A percentile compares a stretch with the other conserved stretches of the same genome.
These are phyloP conservation scores for Melanotaenia maccullochi DNA, from an alignment of 2,797 vertebrate genomes.

Conservation along the genomic window DNA sequence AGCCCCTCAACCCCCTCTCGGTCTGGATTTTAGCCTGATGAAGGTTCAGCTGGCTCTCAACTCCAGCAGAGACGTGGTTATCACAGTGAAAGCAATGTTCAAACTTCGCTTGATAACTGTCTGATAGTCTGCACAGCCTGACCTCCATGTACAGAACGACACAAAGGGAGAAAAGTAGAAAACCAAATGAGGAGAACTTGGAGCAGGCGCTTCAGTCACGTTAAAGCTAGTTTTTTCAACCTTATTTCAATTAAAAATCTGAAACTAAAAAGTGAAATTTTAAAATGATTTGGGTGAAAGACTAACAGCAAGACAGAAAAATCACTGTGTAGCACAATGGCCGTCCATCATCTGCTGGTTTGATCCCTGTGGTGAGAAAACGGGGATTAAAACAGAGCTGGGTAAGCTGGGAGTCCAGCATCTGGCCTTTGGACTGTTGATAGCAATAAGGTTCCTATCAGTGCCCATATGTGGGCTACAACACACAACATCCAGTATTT, in stretches of 20 bases:
- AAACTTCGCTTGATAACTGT: slow-evolving; percentile 57
- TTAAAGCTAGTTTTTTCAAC: not conserved
- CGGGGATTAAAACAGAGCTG: slow-evolving; percentile 43
- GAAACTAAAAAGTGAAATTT: slow-evolving; percentile 27
- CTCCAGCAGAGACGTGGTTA: slow-evolving; percentile 61
- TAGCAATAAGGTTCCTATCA: slow-evolving; percentile 72
- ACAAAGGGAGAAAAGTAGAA: slow-evolving; percentile 43
- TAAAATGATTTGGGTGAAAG: slow-evolving; percentile 33
- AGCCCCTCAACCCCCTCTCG: slow-evolving; percentile 10
- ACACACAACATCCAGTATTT: slow-evolving; percentile 30
- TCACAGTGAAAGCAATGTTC: slow-evolving; percentile 55
- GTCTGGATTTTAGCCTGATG: slow-evolving; percentile 48
- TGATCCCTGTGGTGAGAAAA: slow-evolving; percentile 51
- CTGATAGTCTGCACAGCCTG: slow-evolving; percentile 36
- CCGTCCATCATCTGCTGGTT: slow-evolving; percentile 66
- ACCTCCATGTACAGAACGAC: slow-evolving; percentile 38
- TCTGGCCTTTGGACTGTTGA: slow-evolving; percentile 62
- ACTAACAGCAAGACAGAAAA: slow-evolving; percentile 41
- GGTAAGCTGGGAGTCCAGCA: slow-evolving; percentile 26
- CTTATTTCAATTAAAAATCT: slow-evolving; percentile 50
- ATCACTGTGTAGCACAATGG: slow-evolving; percentile 44
- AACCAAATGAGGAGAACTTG: slow-evolving; percentile 45
- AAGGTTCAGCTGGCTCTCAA: slow-evolving; percentile 65
- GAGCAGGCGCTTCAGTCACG: slow-evolving; percentile 40
- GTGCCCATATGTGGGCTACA: slow-evolving; percentile 57